Evolutionary conservation across 1,140 invertebrate genomes (phyloP).

Genomic region (Batillaria attramentaria): DNA sequence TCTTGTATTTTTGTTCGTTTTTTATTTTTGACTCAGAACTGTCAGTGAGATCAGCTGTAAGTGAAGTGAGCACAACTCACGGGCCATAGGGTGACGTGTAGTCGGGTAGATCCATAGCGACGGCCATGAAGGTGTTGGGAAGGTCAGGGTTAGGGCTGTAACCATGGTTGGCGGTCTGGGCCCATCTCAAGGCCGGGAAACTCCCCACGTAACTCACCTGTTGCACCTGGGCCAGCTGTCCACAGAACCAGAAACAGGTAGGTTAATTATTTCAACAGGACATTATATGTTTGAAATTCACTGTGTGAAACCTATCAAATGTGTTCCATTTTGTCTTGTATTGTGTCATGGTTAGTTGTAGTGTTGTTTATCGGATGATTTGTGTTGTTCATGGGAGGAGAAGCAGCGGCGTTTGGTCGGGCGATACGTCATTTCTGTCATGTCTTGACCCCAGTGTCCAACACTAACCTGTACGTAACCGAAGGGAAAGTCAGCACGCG

Average conservation of each 20-base stretch:
- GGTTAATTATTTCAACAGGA: no score
- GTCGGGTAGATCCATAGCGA: constrained; percentile 65
- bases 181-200: constrained; percentile 60
- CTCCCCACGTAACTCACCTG: neutral
- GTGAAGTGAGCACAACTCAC: constrained; percentile 37
- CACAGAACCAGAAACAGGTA: neutral
- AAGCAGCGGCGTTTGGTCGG: no score
- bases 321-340: no score
- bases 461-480: constrained; percentile 55
- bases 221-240: neutral
- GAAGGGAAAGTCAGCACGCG: constrained; percentile 49
- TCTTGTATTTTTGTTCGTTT: neutral
- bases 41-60: neutral
- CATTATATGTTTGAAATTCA: no score
- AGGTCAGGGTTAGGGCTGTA: constrained; percentile 61
- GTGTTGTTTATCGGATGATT: no score
- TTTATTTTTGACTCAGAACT: neutral
- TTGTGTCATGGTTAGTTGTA: no score
- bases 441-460: no score
- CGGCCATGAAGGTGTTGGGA: constrained; percentile 65
- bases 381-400: no score
- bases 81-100: constrained; percentile 51
- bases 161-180: constrained; percentile 62
- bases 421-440: no score
- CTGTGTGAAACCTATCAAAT: no score